Evolutionary conservation across 1,140 invertebrate genomes (phyloP).

Genomic region (Temnothorax nylanderi): DNA sequence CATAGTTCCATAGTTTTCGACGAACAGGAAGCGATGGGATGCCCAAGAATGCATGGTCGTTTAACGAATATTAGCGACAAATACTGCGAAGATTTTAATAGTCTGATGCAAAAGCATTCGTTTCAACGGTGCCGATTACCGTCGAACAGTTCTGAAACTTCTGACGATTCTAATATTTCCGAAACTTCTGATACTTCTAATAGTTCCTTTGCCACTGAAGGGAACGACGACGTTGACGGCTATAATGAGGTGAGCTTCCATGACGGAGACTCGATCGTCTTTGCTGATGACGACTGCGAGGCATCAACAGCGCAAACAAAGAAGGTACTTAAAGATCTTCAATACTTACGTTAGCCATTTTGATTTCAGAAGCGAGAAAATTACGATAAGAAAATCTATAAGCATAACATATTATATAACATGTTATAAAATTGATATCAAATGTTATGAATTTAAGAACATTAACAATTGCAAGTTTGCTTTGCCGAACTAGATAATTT

Average conservation of each 20-base stretch:
- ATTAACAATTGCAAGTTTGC: not conserved
- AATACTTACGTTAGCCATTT: not conserved
- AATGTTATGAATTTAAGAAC: not conserved
- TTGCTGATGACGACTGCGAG: constrained; percentile 7
- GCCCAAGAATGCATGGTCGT: constrained; percentile 58
- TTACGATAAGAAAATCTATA: not conserved
- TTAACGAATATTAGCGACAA: not conserved
- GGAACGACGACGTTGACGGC: constrained; percentile 36
- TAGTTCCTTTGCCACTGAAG: constrained; percentile 74
- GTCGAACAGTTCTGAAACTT: constrained; percentile 82
- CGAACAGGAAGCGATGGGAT: not conserved
- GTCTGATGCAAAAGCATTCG: constrained; percentile 12
- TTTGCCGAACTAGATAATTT: not conserved
- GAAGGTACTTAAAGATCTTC: constrained; percentile 52
- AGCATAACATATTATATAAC: not conserved
- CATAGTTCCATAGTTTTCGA: not conserved
- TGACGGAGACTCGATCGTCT: constrained; percentile 13
- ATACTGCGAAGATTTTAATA: not conserved
- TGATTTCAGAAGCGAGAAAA: not conserved
- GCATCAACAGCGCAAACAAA: not conserved
- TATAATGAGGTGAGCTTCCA: constrained; percentile 37
- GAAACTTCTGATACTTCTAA: not conserved
- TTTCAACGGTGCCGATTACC: constrained; percentile 58
- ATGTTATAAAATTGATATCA: not conserved
- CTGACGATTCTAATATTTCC: constrained; percentile 75